Conservation (phyloP, 2,113 vertebrate genomes). For the Sapayoa aenigma region DNA sequence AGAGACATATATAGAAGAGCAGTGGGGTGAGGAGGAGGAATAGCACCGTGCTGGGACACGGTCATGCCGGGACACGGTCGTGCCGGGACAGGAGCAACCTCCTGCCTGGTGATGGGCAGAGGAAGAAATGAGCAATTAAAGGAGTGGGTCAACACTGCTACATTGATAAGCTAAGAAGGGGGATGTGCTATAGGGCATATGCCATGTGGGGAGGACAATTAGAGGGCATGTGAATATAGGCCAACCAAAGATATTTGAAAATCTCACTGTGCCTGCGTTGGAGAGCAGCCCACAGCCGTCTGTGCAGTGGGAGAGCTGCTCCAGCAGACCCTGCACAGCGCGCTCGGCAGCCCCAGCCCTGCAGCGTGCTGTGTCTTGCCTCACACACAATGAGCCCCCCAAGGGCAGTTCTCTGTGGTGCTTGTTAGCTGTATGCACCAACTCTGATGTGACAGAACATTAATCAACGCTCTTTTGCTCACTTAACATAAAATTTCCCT, state of each 20-base stretch:
- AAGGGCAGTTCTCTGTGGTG: background rate
- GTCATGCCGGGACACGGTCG: background rate
- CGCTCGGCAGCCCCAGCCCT: rapidly evolving
- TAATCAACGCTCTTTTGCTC: background rate
- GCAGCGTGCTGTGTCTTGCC: background rate
- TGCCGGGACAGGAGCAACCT: background rate
- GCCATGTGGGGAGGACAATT: background rate
- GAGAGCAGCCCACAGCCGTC: background rate
- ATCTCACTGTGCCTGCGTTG: background rate
- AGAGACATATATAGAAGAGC: background rate
- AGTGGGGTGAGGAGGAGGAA: background rate
- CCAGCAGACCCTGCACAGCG: rapidly evolving
- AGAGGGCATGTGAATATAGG: background rate
- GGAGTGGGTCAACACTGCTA: background rate
- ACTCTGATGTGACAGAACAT: background rate
- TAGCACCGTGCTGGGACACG: background rate
- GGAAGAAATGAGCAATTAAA: background rate
- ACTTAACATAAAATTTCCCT: background rate
- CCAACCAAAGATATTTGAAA: background rate
- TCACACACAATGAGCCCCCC: background rate
- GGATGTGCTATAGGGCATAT: background rate
- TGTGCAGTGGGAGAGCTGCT: rapidly evolving
- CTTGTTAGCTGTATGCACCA: background rate
- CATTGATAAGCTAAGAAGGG: background rate
- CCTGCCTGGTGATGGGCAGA: background rate